Evolutionary conservation across 2,888 invertebrate species (phyloP).

Genomic region (Drosophila siamana): DNA sequence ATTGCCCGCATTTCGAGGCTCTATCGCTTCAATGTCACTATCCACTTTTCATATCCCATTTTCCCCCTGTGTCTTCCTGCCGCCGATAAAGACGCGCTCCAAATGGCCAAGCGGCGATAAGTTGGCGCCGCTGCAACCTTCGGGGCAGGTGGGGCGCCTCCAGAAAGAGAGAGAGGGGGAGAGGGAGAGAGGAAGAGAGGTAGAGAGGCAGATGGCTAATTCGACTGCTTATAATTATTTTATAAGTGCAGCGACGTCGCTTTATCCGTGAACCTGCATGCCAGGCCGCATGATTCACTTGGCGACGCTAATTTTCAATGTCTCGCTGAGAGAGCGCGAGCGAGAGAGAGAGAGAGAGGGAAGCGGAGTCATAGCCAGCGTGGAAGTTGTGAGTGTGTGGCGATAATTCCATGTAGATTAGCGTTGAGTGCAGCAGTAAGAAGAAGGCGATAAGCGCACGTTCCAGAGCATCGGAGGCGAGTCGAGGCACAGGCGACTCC

Average conservation of each 20-base stretch:
- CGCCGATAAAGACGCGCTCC: conserved; percentile 53
- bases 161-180: no score
- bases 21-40: conserved; percentile 31
- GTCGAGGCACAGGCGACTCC: conserved; percentile 6
- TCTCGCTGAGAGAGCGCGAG: conserved; percentile 32
- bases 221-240: conserved; percentile 75
- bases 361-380: conserved; percentile 1
- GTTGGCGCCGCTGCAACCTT: conserved; percentile 57
- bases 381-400: conserved; percentile 45
- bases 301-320: conserved; percentile 75
- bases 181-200: conserved; percentile 1
- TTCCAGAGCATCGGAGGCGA: conserved; percentile 55
- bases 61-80: conserved; percentile 27
- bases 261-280: conserved; percentile 71
- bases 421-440: conserved; percentile 77
- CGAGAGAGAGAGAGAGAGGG: neutral
- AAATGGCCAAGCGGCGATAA: conserved; percentile 68
- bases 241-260: conserved; percentile 75
- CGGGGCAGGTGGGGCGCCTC: conserved; percentile 52
- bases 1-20: conserved; percentile 30
- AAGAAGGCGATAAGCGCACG: conserved; percentile 72
- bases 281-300: conserved; percentile 76
- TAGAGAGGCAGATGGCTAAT: conserved; percentile 35
- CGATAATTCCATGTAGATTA: conserved; percentile 78
- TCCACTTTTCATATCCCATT: conserved; percentile 51